These are phyloP conservation scores for Theristus sp. DNA, from an alignment of 2,888 invertebrate species.

Conservation along the genomic window DNA sequence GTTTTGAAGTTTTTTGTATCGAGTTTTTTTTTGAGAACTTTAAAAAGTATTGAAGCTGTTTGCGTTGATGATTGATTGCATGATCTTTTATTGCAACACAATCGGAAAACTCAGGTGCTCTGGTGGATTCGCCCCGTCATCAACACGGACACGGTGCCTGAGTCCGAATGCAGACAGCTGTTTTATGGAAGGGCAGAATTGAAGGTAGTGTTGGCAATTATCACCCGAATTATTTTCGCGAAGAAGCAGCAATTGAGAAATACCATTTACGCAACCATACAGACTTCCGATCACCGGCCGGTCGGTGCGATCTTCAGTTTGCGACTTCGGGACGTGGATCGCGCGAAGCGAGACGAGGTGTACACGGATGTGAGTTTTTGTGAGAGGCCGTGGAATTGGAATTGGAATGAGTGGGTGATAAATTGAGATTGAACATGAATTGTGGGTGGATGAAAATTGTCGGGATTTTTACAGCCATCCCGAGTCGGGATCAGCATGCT, in stretches of 20 bases:
- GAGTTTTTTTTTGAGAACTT: neutral
- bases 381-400: conserved; percentile 15
- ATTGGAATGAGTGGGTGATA: no score
- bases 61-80: neutral
- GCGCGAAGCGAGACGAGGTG: conserved; percentile 52
- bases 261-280: no score
- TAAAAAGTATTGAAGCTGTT: neutral
- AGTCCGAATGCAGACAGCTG: conserved; percentile 28
- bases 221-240: neutral
- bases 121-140: neutral
- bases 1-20: neutral
- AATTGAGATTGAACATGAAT: no score
- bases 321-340: conserved; percentile 61
- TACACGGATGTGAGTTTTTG: conserved; percentile 47
- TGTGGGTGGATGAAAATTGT: no score
- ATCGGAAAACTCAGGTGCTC: neutral
- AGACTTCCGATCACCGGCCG: conserved; percentile 43
- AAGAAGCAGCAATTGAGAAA: neutral
- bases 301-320: conserved; percentile 76
- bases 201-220: conserved; percentile 44
- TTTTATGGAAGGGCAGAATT: conserved; percentile 82
- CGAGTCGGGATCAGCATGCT: no score
- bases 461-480: no score
- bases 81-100: neutral
- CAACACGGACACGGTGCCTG: neutral